phyloP scores from a whole-genome alignment of 2,888 invertebrate species.

The Anagyrus pseudococci region DNA sequence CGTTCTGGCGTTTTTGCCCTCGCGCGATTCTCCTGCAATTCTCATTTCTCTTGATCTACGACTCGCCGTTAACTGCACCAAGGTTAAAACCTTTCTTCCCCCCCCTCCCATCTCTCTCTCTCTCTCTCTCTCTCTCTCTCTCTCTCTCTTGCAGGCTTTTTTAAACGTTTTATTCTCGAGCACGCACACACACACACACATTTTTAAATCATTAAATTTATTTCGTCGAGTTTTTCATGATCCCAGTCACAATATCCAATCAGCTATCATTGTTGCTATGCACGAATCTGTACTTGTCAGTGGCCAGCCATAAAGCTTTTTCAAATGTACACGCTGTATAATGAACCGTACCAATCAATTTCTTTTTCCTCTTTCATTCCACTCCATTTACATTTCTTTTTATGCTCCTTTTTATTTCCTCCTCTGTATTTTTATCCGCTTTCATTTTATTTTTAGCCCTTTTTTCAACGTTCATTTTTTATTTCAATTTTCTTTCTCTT shows the following conservation, averaged over 20 bases:
- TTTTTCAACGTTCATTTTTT: not conserved
- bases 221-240: conserved; percentile 5
- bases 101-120: no score
- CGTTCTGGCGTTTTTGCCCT: no score
- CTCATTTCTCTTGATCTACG: no score
- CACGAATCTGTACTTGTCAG: conserved; percentile 9
- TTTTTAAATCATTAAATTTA: conserved; percentile 1
- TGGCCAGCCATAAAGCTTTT: conserved; percentile 2
- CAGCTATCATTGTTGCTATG: not conserved
- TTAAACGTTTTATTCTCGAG: no score
- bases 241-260: conserved; percentile 7
- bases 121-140: no score
- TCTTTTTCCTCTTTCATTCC: conserved; percentile 15
- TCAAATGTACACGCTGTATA: conserved; percentile 1
- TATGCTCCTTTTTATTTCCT: not conserved
- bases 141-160: no score
- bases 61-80: no score
- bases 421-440: conserved; percentile 2
- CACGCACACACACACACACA: no score
- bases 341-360: conserved; percentile 18
- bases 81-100: no score
- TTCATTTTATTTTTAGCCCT: not conserved
- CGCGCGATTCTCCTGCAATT: no score
- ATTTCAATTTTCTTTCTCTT: not conserved
- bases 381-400: conserved; percentile 9